Evolutionary conservation across 1,140 invertebrate genomes (phyloP).

Genomic region (Neoseiulus cucumeris): DNA sequence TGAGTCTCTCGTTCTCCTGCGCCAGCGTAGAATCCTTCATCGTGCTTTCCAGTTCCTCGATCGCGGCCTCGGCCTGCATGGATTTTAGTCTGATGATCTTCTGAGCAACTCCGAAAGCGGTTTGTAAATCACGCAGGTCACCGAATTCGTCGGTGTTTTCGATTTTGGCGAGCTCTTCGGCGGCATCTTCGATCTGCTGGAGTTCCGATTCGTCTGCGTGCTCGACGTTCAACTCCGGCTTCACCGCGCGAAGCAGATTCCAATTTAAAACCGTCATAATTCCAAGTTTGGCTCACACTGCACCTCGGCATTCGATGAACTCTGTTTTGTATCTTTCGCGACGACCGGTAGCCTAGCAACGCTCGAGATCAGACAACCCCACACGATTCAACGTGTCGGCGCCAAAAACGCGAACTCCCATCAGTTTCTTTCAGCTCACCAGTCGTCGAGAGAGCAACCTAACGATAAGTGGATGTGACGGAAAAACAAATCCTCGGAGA

Average conservation of each 20-base stretch:
- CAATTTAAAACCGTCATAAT: not conserved
- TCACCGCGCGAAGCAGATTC: not conserved
- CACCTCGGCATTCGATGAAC: too few species aligned
- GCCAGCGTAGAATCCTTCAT: not conserved
- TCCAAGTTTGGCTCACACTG: not conserved
- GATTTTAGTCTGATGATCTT: not conserved
- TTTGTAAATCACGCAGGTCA: not conserved
- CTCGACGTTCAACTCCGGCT: not conserved
- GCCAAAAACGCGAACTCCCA: too few species aligned
- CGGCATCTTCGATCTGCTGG: slow-evolving; percentile 8
- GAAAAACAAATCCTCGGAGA: too few species aligned
- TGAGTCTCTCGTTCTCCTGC: not conserved
- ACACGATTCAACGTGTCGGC: too few species aligned
- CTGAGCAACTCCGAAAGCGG: not conserved
- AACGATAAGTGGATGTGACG: too few species aligned
- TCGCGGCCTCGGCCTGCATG: slow-evolving; percentile 3
- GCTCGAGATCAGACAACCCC: too few species aligned
- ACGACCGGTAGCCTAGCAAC: too few species aligned
- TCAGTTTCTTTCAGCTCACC: too few species aligned
- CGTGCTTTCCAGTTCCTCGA: not conserved
- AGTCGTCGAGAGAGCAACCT: too few species aligned
- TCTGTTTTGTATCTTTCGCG: too few species aligned
- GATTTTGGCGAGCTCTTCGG: not conserved
- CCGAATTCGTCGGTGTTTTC: not conserved
- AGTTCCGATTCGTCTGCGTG: slow-evolving; percentile 4